Evolutionary conservation across 2,797 vertebrate genomes (phyloP).

Genomic region (Syncerus caffer): DNA sequence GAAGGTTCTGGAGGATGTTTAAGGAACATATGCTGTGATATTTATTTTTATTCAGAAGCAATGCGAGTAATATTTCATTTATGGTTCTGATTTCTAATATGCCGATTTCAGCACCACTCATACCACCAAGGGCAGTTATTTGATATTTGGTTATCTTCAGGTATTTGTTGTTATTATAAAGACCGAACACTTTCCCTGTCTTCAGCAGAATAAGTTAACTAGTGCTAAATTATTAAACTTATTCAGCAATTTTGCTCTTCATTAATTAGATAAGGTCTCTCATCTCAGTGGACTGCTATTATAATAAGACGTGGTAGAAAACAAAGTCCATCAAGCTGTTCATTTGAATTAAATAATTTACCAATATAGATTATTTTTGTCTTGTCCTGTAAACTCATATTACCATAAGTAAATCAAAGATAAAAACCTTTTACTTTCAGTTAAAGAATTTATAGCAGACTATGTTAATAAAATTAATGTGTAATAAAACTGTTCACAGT

Average conservation of each 20-base stretch:
- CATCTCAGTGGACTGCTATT: slow-evolving; percentile 27
- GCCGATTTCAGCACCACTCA: slow-evolving; percentile 14
- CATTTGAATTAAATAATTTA: slow-evolving; percentile 52
- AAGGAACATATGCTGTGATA: slow-evolving; percentile 8
- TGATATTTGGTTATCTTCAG: slow-evolving; percentile 67
- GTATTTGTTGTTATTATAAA: slow-evolving; percentile 58
- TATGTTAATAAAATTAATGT: neutral
- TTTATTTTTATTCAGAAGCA: slow-evolving; percentile 47
- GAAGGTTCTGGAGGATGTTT: slow-evolving; percentile 5
- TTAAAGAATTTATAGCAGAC: neutral
- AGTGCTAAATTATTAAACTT: slow-evolving; percentile 60
- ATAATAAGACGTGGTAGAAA: neutral
- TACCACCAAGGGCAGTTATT: slow-evolving; percentile 52
- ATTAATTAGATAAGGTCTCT: slow-evolving; percentile 57
- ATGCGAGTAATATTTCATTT: slow-evolving; percentile 33
- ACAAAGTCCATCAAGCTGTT: slow-evolving; percentile 10
- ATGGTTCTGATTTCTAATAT: neutral
- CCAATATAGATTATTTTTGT: slow-evolving; percentile 41
- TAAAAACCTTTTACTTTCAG: neutral
- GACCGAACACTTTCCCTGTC: slow-evolving; percentile 22
- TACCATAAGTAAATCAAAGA: neutral
- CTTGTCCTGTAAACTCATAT: neutral
- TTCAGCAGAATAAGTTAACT: slow-evolving; percentile 61
- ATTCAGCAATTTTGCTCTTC: slow-evolving; percentile 65
- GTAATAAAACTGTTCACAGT: neutral